Percentiles rank a stretch among this genome's conserved stretches.
phyloP scores from a whole-genome alignment of 2,797 vertebrate species.

The Taenioides sp. region DNA sequence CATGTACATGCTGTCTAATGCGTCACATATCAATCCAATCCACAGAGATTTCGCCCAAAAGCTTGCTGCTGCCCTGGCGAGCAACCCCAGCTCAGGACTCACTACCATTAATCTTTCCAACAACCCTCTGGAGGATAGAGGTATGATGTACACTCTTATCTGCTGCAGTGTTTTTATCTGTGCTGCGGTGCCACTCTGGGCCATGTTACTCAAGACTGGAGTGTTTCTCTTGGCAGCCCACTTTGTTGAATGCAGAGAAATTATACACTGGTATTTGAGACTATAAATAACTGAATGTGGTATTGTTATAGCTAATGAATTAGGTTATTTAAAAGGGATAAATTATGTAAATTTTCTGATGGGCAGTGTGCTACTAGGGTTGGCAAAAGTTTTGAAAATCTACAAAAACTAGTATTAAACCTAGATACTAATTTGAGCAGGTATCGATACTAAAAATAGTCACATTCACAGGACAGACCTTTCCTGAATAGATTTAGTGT shows the following conservation, averaged over 20 bases:
- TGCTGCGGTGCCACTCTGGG: background rate
- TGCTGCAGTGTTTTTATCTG: constrained; percentile 19
- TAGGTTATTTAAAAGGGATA: background rate
- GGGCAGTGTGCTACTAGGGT: too few species aligned
- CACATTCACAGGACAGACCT: too few species aligned
- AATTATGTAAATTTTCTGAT: too few species aligned
- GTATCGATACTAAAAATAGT: too few species aligned
- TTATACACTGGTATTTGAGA: background rate
- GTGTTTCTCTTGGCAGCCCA: background rate
- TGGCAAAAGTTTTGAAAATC: too few species aligned
- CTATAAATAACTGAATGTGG: background rate
- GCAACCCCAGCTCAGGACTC: constrained; percentile 92
- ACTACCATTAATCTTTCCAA: constrained; percentile 93
- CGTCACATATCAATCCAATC: background rate
- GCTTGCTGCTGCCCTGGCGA: constrained; percentile 86
- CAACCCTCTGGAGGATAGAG: constrained; percentile 95
- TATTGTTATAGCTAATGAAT: background rate
- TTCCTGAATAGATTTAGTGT: too few species aligned
- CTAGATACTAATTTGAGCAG: too few species aligned
- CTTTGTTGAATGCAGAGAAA: background rate
- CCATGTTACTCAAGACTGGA: background rate
- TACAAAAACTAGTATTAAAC: too few species aligned
- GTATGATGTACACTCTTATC: constrained; percentile 65
- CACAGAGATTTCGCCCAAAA: constrained; percentile 96
- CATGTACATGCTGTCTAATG: background rate